Conservation (phyloP, 2,113 vertebrate genomes). For the Pimephales promelas region DNA sequence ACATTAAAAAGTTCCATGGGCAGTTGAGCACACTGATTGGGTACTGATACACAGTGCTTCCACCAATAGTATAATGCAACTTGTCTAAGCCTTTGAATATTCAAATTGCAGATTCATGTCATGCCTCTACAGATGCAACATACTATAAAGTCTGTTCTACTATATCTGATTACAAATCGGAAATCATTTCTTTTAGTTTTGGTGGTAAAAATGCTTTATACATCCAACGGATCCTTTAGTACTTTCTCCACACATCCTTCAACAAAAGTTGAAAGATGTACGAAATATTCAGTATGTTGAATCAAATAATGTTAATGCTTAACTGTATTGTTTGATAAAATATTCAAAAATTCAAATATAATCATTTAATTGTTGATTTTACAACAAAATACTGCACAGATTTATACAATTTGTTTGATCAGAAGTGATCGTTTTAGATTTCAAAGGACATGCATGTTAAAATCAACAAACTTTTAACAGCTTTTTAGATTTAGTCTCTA, state of each 20-base stretch:
- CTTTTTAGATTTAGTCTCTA: not conserved
- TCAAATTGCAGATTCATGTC: not conserved
- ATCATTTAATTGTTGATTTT: not conserved
- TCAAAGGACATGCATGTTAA: not conserved
- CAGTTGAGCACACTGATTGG: constrained; percentile 64
- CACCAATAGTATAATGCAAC: constrained; percentile 53
- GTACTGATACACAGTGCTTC: constrained; percentile 36
- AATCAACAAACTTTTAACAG: not conserved
- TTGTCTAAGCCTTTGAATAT: constrained; percentile 21
- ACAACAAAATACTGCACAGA: not conserved
- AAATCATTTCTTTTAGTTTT: not conserved
- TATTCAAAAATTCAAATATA: not conserved
- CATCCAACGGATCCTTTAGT: not conserved
- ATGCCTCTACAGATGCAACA: not conserved
- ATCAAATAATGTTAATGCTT: too few species aligned
- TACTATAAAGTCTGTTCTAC: not conserved
- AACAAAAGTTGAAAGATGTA: not conserved
- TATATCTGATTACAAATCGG: not conserved
- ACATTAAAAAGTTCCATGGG: not conserved
- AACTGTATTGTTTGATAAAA: not conserved
- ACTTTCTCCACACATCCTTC: not conserved
- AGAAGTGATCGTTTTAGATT: not conserved
- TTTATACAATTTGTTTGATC: not conserved
- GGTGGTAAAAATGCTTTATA: not conserved
- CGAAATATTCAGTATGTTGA: not conserved